phyloP scores from a whole-genome alignment of 2,888 invertebrate species.

The Caenorhabditis panamensis region DNA sequence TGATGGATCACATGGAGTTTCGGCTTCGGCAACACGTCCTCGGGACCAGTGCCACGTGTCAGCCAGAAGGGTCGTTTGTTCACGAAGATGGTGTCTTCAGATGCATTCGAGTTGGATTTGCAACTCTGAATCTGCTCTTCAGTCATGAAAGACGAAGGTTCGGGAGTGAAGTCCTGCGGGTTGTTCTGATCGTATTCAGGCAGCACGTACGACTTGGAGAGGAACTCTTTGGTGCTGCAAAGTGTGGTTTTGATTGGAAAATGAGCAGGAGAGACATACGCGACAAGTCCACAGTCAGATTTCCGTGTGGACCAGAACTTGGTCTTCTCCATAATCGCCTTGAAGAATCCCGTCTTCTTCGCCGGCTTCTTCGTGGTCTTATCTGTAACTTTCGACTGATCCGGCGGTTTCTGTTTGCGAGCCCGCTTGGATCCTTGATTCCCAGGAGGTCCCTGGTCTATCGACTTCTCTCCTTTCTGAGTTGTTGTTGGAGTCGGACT shows the following conservation, averaged over 20 bases:
- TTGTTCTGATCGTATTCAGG: conserved; percentile 20
- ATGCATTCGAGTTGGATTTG: background rate
- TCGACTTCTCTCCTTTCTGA: background rate
- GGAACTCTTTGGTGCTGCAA: conserved; percentile 21
- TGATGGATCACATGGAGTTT: background rate
- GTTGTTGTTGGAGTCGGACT: background rate
- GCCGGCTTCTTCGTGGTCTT: background rate
- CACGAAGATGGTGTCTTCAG: background rate
- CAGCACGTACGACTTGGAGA: conserved; percentile 14
- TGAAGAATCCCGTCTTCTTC: background rate
- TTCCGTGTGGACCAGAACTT: background rate
- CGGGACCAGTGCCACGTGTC: background rate
- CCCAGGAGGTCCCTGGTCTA: background rate
- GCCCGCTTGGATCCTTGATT: background rate
- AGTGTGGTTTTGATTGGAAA: background rate
- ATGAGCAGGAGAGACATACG: background rate
- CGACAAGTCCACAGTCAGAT: background rate
- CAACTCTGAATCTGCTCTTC: background rate
- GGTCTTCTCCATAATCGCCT: background rate
- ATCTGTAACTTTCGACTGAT: too few relatives aligned
- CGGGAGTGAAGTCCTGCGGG: conserved; percentile 8
- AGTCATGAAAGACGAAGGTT: background rate
- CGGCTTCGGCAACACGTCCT: background rate
- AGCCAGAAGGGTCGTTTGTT: conserved; percentile 30
- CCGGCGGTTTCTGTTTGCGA: background rate